Evolutionary conservation across 2,113 vertebrate species (phyloP).

Genomic region (Pithys albifrons): DNA sequence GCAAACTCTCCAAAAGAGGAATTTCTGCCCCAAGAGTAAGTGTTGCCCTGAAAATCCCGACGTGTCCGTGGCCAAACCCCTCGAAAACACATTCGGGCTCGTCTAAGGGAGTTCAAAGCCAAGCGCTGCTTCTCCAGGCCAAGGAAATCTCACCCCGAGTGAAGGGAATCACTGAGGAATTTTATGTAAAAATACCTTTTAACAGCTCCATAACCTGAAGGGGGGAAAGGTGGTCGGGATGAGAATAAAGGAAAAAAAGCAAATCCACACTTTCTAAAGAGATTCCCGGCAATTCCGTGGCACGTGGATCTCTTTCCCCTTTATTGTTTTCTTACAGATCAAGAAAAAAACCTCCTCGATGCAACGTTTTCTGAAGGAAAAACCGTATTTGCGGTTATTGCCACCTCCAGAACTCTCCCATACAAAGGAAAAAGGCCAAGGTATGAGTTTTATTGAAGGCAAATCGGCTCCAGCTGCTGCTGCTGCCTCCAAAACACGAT

Average conservation of each 20-base stretch:
- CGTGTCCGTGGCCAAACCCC: background rate
- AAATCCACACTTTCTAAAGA: background rate
- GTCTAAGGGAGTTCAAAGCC: rapidly evolving
- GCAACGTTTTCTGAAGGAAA: background rate
- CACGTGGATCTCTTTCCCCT: rapidly evolving
- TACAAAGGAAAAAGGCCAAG: background rate
- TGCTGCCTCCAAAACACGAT: background rate
- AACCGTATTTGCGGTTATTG: background rate
- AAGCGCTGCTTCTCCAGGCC: background rate
- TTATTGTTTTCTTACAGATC: background rate
- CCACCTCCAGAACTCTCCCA: background rate
- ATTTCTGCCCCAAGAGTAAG: background rate
- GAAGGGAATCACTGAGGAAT: background rate
- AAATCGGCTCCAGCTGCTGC: background rate
- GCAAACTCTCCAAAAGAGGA: background rate
- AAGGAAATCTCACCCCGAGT: background rate
- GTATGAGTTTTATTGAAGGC: background rate
- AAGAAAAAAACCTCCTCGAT: background rate
- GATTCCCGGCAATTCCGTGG: background rate
- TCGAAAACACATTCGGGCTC: background rate
- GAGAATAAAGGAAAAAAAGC: background rate
- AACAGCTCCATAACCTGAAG: background rate
- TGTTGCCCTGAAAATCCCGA: background rate
- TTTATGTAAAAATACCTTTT: background rate
- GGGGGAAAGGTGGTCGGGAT: background rate